Percentiles rank a stretch among this genome's conserved stretches.
These are phyloP conservation scores for Phaethornis superciliosus DNA, from an alignment of 2,113 vertebrate species.

Conservation along the genomic window DNA sequence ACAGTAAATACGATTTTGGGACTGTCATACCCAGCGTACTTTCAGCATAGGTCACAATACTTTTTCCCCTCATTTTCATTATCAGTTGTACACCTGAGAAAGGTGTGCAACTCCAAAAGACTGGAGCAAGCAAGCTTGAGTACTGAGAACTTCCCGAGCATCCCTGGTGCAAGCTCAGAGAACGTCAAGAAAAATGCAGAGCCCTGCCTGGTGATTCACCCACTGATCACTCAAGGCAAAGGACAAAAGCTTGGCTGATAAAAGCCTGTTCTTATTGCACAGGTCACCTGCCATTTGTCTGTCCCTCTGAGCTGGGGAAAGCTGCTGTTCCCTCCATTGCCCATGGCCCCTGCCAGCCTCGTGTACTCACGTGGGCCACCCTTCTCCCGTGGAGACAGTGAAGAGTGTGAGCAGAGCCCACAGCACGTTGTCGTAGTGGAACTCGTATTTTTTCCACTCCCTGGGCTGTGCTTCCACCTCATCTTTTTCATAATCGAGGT, in stretches of 20 bases:
- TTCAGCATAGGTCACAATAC: background rate
- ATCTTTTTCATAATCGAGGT: constrained; percentile 89
- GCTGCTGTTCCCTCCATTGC: background rate
- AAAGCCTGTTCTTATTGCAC: background rate
- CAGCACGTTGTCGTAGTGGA: constrained; percentile 96
- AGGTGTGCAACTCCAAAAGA: background rate
- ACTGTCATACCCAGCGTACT: background rate
- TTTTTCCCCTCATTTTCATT: accelerated
- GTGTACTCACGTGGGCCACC: constrained; percentile 92
- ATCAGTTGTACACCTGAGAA: background rate
- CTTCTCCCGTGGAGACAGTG: constrained; percentile 95
- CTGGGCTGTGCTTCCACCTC: constrained; percentile 89
- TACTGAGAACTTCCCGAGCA: background rate
- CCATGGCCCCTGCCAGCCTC: background rate
- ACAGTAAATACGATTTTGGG: background rate
- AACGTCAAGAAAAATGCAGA: accelerated
- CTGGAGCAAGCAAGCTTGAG: background rate
- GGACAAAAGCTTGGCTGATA: background rate
- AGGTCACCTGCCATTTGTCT: background rate
- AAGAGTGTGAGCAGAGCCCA: constrained; percentile 96
- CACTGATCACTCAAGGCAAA: background rate
- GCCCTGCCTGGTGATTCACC: background rate
- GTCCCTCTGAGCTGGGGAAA: background rate
- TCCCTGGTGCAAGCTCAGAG: background rate
- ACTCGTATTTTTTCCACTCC: constrained; percentile 94